Conservation (phyloP, 1,140 invertebrate species). For the Galendromus occidentalis region DNA sequence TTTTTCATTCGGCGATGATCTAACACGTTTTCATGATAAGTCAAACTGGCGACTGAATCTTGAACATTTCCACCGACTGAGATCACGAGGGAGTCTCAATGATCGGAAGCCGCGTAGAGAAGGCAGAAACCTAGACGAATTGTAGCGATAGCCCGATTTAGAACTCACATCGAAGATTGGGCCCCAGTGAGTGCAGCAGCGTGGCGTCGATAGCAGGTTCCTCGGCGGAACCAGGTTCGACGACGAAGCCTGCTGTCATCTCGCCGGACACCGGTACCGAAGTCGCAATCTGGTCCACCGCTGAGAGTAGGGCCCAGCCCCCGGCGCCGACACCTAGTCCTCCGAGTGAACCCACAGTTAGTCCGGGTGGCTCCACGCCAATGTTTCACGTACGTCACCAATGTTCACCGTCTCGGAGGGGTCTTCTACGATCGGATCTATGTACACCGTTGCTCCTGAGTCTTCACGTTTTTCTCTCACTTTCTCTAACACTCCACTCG, state of each 20-base stretch:
- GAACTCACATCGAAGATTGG: conserved; percentile 7
- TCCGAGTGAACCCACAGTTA: conserved; percentile 11
- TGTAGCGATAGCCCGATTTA: too few relatives aligned
- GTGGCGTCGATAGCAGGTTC: background rate
- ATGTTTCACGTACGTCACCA: background rate
- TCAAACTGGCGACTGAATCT: too few relatives aligned
- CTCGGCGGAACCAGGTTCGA: conserved; percentile 3
- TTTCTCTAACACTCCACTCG: background rate
- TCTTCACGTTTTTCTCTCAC: background rate
- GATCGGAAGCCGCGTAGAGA: too few relatives aligned
- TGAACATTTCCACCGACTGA: too few relatives aligned
- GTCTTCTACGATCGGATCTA: background rate
- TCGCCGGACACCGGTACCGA: background rate
- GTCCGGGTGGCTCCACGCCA: conserved; percentile 9
- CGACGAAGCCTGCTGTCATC: conserved; percentile 7
- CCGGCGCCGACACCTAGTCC: conserved; percentile 3
- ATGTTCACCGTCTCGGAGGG: background rate
- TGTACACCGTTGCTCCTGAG: background rate
- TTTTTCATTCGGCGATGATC: too few relatives aligned
- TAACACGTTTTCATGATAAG: too few relatives aligned
- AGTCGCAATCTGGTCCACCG: background rate
- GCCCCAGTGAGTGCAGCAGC: background rate
- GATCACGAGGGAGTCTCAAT: too few relatives aligned
- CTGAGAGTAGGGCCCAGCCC: background rate
- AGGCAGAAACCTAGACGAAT: too few relatives aligned